These are phyloP conservation scores for Luehdorfia chinensis DNA, from an alignment of 1,140 invertebrate genomes.

Conservation along the genomic window DNA sequence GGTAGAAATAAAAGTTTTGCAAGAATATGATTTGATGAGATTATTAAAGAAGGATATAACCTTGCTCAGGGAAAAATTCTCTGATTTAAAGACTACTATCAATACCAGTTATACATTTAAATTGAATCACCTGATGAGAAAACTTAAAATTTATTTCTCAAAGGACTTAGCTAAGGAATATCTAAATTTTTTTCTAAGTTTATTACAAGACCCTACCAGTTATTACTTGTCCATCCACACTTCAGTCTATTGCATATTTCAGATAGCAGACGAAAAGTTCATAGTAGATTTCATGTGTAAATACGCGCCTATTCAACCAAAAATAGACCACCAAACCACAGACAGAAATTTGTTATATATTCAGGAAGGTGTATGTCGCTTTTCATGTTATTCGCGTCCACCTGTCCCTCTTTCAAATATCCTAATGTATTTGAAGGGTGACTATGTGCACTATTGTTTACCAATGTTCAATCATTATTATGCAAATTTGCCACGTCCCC, in stretches of 20 bases:
- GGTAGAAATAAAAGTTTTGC: constrained; percentile 25
- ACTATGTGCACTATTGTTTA: constrained; percentile 46
- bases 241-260: constrained; percentile 39
- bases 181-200: constrained; percentile 29
- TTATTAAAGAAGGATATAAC: constrained; percentile 42
- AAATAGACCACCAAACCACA: constrained; percentile 37
- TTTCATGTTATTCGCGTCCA: constrained; percentile 41
- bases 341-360: constrained; percentile 29
- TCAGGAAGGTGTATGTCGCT: constrained; percentile 45
- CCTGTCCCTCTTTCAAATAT: constrained; percentile 36
- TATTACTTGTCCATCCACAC: neutral
- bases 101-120: constrained; percentile 11
- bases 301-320: constrained; percentile 37
- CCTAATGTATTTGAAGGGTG: constrained; percentile 45
- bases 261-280: constrained; percentile 33
- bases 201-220: constrained; percentile 12
- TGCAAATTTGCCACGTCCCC: constrained; percentile 34
- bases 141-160: constrained; percentile 50
- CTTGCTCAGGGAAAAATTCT: constrained; percentile 26
- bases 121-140: constrained; percentile 31
- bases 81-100: constrained; percentile 15
- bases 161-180: constrained; percentile 38
- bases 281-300: constrained; percentile 41
- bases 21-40: constrained; percentile 23
- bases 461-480: constrained; percentile 45